Evolutionary conservation across 2,888 invertebrate species (phyloP).

Genomic region (Leptopilina myrica): DNA sequence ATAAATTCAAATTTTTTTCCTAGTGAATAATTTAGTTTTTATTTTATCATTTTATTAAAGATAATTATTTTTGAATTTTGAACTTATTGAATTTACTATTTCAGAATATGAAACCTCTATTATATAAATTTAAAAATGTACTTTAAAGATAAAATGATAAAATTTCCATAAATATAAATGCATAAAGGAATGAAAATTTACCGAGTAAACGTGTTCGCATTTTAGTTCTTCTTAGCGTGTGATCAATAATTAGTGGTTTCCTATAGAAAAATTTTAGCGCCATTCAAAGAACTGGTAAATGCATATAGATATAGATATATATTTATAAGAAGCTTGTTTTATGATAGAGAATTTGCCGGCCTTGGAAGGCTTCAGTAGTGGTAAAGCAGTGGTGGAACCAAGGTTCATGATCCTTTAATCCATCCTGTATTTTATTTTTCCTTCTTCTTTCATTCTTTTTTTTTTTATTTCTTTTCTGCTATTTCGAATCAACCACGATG

Average conservation of each 20-base stretch:
- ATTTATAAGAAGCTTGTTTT: constrained; percentile 11
- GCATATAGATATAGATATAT: too few relatives aligned
- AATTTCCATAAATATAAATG: too few relatives aligned
- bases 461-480: background rate
- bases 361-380: constrained; percentile 7
- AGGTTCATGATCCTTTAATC: constrained; percentile 18
- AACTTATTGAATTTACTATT: too few relatives aligned
- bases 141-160: background rate
- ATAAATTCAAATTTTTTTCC: too few relatives aligned
- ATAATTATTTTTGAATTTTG: too few relatives aligned
- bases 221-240: background rate
- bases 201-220: too few relatives aligned
- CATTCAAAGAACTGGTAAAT: background rate
- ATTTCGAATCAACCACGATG: constrained; percentile 4
- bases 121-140: background rate
- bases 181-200: too few relatives aligned
- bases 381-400: constrained; percentile 21
- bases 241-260: background rate
- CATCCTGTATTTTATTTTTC: constrained; percentile 31
- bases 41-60: too few relatives aligned
- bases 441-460: background rate
- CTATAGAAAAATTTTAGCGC: background rate
- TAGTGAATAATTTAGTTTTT: too few relatives aligned
- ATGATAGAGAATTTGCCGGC: background rate
- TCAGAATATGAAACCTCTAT: too few relatives aligned